phyloP scores from a whole-genome alignment of 2,888 invertebrate genomes.

The Polietes domitor region DNA sequence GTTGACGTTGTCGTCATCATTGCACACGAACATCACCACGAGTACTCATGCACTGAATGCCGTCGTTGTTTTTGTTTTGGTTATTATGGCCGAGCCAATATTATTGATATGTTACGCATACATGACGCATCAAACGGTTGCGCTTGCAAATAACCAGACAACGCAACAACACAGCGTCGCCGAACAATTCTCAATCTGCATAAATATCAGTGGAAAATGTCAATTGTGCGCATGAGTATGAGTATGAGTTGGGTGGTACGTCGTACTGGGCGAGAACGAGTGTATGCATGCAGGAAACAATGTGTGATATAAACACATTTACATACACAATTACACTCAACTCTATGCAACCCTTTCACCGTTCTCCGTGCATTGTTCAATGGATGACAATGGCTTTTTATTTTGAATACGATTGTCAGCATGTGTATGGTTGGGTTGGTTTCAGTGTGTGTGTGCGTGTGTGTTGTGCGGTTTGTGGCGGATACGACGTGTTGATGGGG shows the following conservation, averaged over 20 bases:
- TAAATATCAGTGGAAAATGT: conserved; percentile 22
- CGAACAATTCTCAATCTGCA: not conserved
- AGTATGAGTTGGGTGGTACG: no score
- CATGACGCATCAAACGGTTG: not conserved
- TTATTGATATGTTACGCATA: conserved; percentile 59
- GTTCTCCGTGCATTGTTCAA: not conserved
- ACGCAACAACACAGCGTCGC: conserved; percentile 20
- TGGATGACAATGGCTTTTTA: conserved; percentile 26
- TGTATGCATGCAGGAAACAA: not conserved
- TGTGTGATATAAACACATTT: not conserved
- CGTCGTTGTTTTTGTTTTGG: conserved; percentile 30
- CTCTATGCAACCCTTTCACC: no score
- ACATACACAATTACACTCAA: not conserved
- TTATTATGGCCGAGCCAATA: conserved; percentile 21
- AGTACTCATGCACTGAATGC: no score
- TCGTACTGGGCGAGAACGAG: not conserved
- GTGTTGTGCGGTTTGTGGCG: conserved; percentile 3
- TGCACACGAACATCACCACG: not conserved
- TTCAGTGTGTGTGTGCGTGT: not conserved
- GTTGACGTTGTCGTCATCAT: not conserved
- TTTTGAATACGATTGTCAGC: conserved; percentile 43
- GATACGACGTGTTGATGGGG: not conserved
- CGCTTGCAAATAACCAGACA: not conserved
- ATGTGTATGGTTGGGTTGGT: no score
- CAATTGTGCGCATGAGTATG: not conserved